Conservation (phyloP, 2,888 invertebrate species). For the Agrotis ipsilon region DNA sequence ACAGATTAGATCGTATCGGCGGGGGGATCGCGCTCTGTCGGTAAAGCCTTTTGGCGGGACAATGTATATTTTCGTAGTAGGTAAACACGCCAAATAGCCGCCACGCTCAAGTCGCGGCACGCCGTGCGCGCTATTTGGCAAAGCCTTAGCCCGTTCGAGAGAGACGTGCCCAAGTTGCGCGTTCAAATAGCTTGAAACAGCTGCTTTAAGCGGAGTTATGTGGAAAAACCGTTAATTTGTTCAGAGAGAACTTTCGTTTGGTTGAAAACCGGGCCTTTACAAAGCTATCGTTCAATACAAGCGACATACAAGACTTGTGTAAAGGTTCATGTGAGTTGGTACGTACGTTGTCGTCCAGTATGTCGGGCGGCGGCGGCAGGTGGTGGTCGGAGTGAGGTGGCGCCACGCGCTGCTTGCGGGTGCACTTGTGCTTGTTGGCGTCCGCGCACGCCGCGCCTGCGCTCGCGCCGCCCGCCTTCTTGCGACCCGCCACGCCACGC, state of each 20-base stretch:
- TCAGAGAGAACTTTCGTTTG: not conserved
- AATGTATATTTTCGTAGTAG: too few relatives aligned
- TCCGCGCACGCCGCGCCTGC: constrained; percentile 53
- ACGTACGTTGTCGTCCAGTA: constrained; percentile 84
- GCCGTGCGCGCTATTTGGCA: too few relatives aligned
- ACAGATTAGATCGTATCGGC: too few relatives aligned
- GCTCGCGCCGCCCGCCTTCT: constrained; percentile 73
- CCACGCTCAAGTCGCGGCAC: too few relatives aligned
- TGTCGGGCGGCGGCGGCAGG: constrained; percentile 88
- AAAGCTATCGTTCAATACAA: not conserved
- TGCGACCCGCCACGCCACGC: constrained; percentile 63
- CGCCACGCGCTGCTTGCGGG: constrained; percentile 85
- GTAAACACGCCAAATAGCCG: too few relatives aligned
- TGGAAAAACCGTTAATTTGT: not conserved
- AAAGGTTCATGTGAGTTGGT: not conserved
- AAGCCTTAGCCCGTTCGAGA: not conserved
- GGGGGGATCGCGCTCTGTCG: too few relatives aligned
- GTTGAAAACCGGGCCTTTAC: not conserved
- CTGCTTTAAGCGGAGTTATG: not conserved
- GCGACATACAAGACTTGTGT: not conserved
- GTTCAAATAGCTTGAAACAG: not conserved
- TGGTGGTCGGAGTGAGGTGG: constrained; percentile 87
- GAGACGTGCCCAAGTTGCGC: not conserved
- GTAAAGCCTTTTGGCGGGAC: too few relatives aligned
- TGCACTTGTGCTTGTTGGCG: constrained; percentile 81